phyloP scores from a whole-genome alignment of 2,113 vertebrate species.

The Alouatta palliata region DNA sequence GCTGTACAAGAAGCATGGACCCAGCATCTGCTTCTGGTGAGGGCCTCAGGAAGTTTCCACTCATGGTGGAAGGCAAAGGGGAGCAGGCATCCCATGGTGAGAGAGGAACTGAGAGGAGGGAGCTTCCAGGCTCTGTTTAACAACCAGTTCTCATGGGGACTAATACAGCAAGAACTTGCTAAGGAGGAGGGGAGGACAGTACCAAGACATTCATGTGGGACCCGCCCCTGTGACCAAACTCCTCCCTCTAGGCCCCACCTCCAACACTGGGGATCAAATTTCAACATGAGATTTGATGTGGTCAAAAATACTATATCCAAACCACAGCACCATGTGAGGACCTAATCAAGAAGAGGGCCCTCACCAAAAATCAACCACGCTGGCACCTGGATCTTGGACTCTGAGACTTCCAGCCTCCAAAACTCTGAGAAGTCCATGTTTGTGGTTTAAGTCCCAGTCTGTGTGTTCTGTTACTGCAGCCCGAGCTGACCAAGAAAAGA shows the following conservation, averaged over 20 bases:
- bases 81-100: background rate
- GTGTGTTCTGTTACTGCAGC: background rate
- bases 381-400: background rate
- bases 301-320: background rate
- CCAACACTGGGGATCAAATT: background rate
- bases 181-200: rapidly evolving
- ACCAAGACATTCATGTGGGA: background rate
- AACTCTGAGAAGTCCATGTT: background rate
- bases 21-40: background rate
- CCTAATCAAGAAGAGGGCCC: too few relatives aligned
- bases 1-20: background rate
- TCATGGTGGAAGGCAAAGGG: background rate
- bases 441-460: background rate
- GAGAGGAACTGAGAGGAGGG: background rate
- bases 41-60: background rate
- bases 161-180: background rate
- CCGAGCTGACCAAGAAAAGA: background rate
- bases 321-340: background rate
- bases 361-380: background rate
- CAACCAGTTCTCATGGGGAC: background rate
- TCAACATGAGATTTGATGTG: background rate
- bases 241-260: background rate
- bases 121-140: background rate
- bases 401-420: background rate
- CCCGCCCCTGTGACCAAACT: background rate